Evolutionary conservation across 2,797 vertebrate species (phyloP).

Genomic region (Zenarchopterus dispar): DNA sequence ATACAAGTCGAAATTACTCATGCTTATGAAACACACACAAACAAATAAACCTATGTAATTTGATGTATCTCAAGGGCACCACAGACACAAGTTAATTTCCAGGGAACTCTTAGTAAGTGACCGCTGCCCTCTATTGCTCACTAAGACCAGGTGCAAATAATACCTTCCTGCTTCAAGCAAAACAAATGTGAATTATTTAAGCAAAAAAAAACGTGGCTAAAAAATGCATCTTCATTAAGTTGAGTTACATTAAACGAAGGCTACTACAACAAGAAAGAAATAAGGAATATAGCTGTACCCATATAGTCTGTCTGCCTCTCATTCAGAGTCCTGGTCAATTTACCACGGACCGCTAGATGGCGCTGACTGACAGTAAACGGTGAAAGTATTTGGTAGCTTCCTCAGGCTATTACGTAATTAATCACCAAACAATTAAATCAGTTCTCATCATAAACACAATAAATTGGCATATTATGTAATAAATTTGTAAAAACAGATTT

Average conservation of each 20-base stretch:
- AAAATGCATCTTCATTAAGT: background rate
- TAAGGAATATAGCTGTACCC: too few relatives aligned
- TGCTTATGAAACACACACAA: too few relatives aligned
- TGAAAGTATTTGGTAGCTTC: conserved; percentile 1
- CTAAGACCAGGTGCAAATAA: conserved; percentile 9
- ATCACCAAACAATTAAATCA: too few relatives aligned
- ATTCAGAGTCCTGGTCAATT: background rate
- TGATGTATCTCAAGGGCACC: too few relatives aligned
- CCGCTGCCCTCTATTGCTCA: conserved; percentile 59
- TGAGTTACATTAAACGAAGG: background rate
- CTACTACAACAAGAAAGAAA: background rate
- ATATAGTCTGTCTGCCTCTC: too few relatives aligned
- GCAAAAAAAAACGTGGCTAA: background rate
- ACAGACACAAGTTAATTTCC: too few relatives aligned
- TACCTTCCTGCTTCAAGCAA: background rate
- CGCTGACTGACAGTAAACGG: conserved; percentile 15
- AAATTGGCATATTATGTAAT: too few relatives aligned
- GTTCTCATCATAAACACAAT: too few relatives aligned
- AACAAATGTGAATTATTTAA: background rate
- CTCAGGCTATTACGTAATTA: conserved; percentile 16
- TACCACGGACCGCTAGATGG: conserved; percentile 40
- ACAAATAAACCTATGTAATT: too few relatives aligned
- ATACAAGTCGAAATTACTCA: too few relatives aligned
- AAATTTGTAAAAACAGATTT: too few relatives aligned
- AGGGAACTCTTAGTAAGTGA: conserved; percentile 8